phyloP scores from a whole-genome alignment of 2,113 vertebrate species.

The Lasiurus borealis region DNA sequence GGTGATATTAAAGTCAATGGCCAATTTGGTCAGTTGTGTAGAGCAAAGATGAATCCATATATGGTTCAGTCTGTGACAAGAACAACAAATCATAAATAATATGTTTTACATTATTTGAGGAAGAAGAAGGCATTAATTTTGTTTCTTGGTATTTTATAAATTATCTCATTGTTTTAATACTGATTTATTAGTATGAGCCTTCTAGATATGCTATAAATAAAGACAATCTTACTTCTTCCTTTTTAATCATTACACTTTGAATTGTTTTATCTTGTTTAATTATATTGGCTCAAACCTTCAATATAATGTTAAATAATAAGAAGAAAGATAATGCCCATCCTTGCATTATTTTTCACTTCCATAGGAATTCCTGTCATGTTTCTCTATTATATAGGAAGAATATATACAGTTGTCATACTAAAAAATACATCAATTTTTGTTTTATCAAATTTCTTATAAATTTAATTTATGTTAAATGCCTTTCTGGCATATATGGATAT shows the following conservation, averaged over 20 bases:
- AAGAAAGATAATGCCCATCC: not conserved
- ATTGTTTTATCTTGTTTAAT: not conserved
- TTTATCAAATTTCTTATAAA: conserved; percentile 11
- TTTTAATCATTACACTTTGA: not conserved
- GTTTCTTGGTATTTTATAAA: conserved; percentile 1
- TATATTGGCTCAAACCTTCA: not conserved
- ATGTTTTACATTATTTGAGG: too few relatives aligned
- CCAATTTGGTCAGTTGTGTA: not conserved
- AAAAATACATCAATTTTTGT: not conserved
- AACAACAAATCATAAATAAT: too few relatives aligned
- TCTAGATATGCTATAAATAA: not conserved
- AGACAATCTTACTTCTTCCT: not conserved
- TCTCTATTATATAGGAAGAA: not conserved
- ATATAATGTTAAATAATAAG: not conserved
- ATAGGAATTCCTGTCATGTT: not conserved
- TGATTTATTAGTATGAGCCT: not conserved
- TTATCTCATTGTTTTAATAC: not conserved
- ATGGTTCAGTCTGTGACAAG: not conserved
- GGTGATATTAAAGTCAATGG: not conserved
- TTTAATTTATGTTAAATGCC: conserved; percentile 13
- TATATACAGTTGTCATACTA: not conserved
- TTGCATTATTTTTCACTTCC: not conserved
- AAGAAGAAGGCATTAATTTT: not conserved
- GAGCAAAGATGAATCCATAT: not conserved
- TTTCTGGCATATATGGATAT: not conserved